Conservation (phyloP, 2,797 vertebrate species). For the Chrosomus eos region DNA sequence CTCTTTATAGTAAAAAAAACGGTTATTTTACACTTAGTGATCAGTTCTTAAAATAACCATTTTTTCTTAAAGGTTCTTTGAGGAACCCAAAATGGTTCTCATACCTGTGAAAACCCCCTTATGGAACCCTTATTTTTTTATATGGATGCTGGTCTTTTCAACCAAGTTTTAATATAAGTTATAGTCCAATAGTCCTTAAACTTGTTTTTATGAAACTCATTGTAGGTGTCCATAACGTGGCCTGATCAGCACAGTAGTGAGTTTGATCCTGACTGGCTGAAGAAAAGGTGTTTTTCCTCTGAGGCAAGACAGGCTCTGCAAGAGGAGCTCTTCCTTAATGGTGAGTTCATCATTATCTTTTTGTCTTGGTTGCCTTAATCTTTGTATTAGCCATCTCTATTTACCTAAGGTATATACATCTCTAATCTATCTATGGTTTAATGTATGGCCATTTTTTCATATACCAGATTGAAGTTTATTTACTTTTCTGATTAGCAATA, state of each 20-base stretch:
- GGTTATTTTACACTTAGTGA: too few relatives aligned
- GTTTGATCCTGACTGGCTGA: conserved; percentile 91
- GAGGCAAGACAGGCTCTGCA: conserved; percentile 80
- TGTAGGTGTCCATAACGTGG: conserved; percentile 88
- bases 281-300: conserved; percentile 90
- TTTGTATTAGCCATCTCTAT: not conserved
- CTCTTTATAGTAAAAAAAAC: too few relatives aligned
- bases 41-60: too few relatives aligned
- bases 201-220: conserved; percentile 37
- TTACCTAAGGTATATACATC: not conserved
- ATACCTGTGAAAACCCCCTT: too few relatives aligned
- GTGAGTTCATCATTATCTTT: conserved; percentile 71
- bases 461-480: too few relatives aligned
- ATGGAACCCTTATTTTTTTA: too few relatives aligned
- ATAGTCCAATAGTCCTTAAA: not conserved
- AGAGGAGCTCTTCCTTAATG: conserved; percentile 87
- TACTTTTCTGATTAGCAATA: too few relatives aligned
- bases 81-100: too few relatives aligned
- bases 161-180: not conserved
- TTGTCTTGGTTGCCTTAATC: not conserved
- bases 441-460: not conserved
- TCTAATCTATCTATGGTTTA: not conserved
- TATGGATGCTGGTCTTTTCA: not conserved
- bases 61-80: too few relatives aligned
- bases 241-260: conserved; percentile 89